Evolutionary conservation across 2,113 vertebrate genomes (phyloP), one percentile per base, ranked within the genome.

Genomic region (Noctilio leporinus): DNA sequence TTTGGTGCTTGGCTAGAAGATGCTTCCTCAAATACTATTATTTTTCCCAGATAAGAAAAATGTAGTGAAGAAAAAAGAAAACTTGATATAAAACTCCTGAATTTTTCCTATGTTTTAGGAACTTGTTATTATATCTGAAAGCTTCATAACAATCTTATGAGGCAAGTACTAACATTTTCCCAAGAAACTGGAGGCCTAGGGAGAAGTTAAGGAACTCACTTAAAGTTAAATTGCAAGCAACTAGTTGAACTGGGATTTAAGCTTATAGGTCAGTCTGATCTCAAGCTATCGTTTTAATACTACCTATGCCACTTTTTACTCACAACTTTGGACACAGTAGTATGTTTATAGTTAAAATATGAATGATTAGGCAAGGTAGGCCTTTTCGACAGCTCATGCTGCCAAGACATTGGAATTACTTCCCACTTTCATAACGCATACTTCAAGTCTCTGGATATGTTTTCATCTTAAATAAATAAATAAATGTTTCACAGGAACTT

Each of bases 391-490:
- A 57, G 40, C 24, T 77, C 38, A 82, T 20, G 35, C 51, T 93
- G 4, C 47, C 45, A 28, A 33, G 35, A 64, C 16, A 11, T 12
- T 38, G 45, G 5, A 78, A 81, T 53, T 53, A 75, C 45, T 2
- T 70, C 57, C 57, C 11, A 49, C 12, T 43, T 94, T 76, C 33
- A 17, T 76, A 43, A n/a, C n/a, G n/a, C 10, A 73, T 17, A 89
- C 22, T 43, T 7, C 40, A 67, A n/a, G 20, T 89, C 62, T 95
- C 19, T 5, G 24, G n/a, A 22, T 80, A 89, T 53, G 24, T 77
- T 90, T 96, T 91, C 72, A 49, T 88, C 59, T 35, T 69, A 55
- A 85, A 87, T n/a, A n/a, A 94, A 85, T 59, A 86, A 87, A 49
- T 14, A 94, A 76, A 47, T 80, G 10, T 72, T 89, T 93, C 28